A percentile compares a stretch with the other conserved stretches of the same genome.
Conservation (phyloP, 2,797 vertebrate genomes). For the Chromis chromis region DNA sequence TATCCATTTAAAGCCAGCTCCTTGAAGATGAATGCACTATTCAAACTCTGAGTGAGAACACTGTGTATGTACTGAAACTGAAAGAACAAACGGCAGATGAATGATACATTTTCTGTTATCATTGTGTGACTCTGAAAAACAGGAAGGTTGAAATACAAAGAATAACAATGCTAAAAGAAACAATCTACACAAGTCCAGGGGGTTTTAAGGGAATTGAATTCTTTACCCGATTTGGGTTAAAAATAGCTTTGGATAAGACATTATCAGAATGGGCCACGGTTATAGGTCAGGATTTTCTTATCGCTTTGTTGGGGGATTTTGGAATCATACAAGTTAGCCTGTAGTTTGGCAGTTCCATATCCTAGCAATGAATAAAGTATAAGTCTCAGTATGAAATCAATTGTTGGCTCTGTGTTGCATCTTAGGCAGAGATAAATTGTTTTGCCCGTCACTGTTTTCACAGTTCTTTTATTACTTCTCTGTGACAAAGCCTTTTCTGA, state of each 20-base stretch:
- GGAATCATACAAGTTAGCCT: constrained; percentile 57
- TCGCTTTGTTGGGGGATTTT: constrained; percentile 65
- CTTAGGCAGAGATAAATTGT: constrained; percentile 63
- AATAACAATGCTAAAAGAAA: constrained; percentile 37
- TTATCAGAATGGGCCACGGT: constrained; percentile 50
- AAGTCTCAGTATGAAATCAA: constrained; percentile 65
- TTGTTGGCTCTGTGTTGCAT: constrained; percentile 70
- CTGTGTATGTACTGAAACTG: background rate
- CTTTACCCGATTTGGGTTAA: constrained; percentile 51
- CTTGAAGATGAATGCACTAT: background rate
- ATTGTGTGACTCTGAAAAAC: constrained; percentile 31
- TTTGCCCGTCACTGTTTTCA: constrained; percentile 66
- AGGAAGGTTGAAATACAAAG: background rate
- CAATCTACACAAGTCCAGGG: constrained; percentile 33
- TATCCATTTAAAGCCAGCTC: background rate
- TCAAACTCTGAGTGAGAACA: background rate
- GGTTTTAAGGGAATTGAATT: constrained; percentile 51
- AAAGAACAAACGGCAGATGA: constrained; percentile 20
- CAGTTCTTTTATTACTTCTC: constrained; percentile 59
- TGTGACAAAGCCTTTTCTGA: constrained; percentile 48
- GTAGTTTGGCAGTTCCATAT: constrained; percentile 61
- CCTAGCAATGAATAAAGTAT: constrained; percentile 71
- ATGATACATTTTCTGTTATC: constrained; percentile 21
- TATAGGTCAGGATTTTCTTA: constrained; percentile 54
- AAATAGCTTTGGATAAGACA: constrained; percentile 52